Conservation (phyloP, 1,140 invertebrate species). For the Agrypnia vestita region DNA sequence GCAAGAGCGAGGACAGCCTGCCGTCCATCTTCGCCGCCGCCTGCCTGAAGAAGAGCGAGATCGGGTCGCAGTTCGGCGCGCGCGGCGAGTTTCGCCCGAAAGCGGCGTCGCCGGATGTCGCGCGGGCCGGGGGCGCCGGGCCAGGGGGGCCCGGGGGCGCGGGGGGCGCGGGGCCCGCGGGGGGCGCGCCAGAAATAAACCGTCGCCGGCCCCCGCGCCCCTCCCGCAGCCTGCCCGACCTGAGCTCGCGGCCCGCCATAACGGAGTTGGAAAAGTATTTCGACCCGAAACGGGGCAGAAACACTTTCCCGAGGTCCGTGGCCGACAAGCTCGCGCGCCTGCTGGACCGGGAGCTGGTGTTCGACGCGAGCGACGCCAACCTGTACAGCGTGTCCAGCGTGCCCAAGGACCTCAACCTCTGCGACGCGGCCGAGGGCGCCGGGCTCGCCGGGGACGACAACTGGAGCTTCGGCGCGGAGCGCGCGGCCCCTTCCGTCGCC, state of each 20-base stretch:
- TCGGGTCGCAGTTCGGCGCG: conserved; percentile 50
- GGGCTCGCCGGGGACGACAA: conserved; percentile 57
- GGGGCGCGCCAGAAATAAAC: conserved; percentile 61
- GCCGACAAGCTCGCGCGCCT: conserved; percentile 66
- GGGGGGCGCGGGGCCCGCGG: conserved; percentile 46
- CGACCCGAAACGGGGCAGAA: conserved; percentile 52
- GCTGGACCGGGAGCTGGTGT: conserved; percentile 62
- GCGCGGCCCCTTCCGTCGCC: conserved; percentile 63
- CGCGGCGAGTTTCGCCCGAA: conserved; percentile 46
- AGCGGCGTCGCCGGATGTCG: conserved; percentile 53
- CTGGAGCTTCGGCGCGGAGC: conserved; percentile 52
- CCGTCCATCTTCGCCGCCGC: conserved; percentile 43
- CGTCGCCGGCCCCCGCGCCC: conserved; percentile 63
- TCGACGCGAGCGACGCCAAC: conserved; percentile 58
- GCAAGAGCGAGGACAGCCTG: conserved; percentile 54
- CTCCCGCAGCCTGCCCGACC: conserved; percentile 60
- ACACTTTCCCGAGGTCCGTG: conserved; percentile 51
- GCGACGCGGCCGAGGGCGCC: conserved; percentile 59
- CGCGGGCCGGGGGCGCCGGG: conserved; percentile 61
- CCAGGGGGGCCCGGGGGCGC: conserved; percentile 51
- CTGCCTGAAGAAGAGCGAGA: conserved; percentile 52
- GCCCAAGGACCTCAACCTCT: conserved; percentile 72
- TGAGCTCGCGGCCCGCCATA: conserved; percentile 31
- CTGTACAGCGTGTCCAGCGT: conserved; percentile 65
- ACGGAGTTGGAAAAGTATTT: conserved; percentile 53